Evolutionary conservation across 1,140 invertebrate species (phyloP).

Genomic region (honey bee (Apis mellifera)): DNA sequence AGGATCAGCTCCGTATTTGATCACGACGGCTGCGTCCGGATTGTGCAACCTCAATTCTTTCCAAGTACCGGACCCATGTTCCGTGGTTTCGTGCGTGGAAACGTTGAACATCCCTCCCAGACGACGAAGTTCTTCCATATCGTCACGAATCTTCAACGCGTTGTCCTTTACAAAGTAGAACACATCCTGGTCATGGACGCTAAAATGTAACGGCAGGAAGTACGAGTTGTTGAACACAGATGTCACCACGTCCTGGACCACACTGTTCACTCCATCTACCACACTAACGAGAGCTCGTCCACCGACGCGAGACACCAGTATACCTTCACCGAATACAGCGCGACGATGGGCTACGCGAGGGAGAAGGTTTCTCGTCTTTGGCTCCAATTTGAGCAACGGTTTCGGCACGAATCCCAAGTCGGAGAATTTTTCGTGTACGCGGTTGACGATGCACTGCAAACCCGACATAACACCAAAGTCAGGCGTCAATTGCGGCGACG

Average conservation of each 20-base stretch:
- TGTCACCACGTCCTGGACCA: constrained; percentile 95
- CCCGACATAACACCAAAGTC: constrained; percentile 94
- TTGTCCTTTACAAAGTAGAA: constrained; percentile 98
- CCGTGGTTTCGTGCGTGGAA: constrained; percentile 93
- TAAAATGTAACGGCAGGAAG: constrained; percentile 95
- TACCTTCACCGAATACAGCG: constrained; percentile 94
- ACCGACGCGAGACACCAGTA: constrained; percentile 91
- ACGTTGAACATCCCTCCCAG: constrained; percentile 96
- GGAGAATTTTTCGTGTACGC: constrained; percentile 90
- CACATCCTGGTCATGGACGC: constrained; percentile 94
- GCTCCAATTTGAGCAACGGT: constrained; percentile 90
- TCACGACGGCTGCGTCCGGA: constrained; percentile 93
- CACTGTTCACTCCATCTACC: constrained; percentile 92
- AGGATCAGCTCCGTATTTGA: constrained; percentile 94
- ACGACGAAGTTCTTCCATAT: constrained; percentile 92
- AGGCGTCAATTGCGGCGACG: constrained; percentile 89
- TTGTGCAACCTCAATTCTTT: constrained; percentile 92
- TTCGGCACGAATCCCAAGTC: constrained; percentile 92
- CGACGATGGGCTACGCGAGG: constrained; percentile 91
- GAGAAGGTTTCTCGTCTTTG: constrained; percentile 89
- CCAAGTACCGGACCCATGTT: constrained; percentile 86
- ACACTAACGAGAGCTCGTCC: constrained; percentile 91
- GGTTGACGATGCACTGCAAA: constrained; percentile 91
- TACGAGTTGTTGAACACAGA: constrained; percentile 96
- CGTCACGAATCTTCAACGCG: constrained; percentile 91